Percentiles rank a stretch among this genome's conserved stretches.
These are phyloP conservation scores for Punctoribates punctum DNA, from an alignment of 2,888 invertebrate genomes.

Conservation along the genomic window DNA sequence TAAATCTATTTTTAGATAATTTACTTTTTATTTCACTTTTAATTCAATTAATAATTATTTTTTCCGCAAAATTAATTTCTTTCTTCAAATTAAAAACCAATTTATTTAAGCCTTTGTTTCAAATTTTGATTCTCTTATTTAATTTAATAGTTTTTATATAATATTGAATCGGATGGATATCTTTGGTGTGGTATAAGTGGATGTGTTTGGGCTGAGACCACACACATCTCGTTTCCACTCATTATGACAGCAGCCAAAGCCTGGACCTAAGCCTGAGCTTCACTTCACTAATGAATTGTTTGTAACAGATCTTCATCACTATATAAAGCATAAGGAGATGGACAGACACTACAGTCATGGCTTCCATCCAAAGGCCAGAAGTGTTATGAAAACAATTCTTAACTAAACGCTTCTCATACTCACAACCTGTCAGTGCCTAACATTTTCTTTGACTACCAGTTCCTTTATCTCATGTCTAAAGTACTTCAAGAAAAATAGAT, in stretches of 20 bases:
- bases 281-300: slow-evolving; percentile 26
- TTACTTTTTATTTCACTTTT: neutral
- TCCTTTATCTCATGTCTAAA: no score
- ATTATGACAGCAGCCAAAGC: neutral
- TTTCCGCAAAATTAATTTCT: no score
- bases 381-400: neutral
- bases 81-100: neutral
- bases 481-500: no score
- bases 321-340: neutral
- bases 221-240: neutral
- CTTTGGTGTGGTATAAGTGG: neutral
- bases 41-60: neutral
- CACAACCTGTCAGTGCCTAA: no score
- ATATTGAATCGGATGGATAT: neutral
- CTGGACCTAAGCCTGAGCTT: neutral
- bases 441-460: no score
- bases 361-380: neutral
- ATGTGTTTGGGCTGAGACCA: slow-evolving; percentile 4
- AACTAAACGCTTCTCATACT: slow-evolving; percentile 1
- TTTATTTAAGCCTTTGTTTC: neutral
- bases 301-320: slow-evolving; percentile 22
- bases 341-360: neutral
- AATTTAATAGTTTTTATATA: neutral
- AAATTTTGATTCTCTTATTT: neutral
- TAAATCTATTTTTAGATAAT: neutral